These are phyloP conservation scores for Uropetala carovei DNA, from an alignment of 2,888 invertebrate genomes.

Conservation along the genomic window DNA sequence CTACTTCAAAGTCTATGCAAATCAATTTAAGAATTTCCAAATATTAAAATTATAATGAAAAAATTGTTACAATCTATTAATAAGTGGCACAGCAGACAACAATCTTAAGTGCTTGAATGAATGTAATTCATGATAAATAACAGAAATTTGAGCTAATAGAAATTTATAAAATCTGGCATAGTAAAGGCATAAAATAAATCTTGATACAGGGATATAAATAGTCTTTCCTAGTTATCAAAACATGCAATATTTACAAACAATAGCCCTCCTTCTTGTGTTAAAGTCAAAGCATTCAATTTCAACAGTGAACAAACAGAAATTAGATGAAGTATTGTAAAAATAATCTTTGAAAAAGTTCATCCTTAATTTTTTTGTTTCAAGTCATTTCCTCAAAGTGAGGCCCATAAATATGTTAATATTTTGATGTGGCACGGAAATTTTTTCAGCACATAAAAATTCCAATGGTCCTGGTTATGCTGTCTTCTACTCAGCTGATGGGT, in stretches of 20 bases:
- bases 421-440: background rate
- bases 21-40: no score
- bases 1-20: no score
- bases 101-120: no score
- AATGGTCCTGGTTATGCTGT: conserved; percentile 24
- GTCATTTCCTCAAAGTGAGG: background rate
- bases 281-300: background rate
- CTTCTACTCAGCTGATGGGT: conserved; percentile 47
- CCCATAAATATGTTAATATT: background rate
- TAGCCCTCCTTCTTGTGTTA: conserved; percentile 45
- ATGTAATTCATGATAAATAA: no score
- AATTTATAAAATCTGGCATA: no score
- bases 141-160: no score
- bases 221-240: background rate
- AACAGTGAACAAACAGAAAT: background rate
- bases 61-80: no score
- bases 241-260: background rate
- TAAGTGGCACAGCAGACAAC: no score
- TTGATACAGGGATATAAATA: background rate
- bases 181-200: background rate
- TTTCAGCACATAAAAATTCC: conserved; percentile 27
- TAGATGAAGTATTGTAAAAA: background rate
- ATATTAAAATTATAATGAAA: no score
- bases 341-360: background rate
- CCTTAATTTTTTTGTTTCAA: background rate